Evolutionary conservation across 92 coral and sea anemone species (phyloP).

Genomic region (Epizoanthus stellaris): DNA sequence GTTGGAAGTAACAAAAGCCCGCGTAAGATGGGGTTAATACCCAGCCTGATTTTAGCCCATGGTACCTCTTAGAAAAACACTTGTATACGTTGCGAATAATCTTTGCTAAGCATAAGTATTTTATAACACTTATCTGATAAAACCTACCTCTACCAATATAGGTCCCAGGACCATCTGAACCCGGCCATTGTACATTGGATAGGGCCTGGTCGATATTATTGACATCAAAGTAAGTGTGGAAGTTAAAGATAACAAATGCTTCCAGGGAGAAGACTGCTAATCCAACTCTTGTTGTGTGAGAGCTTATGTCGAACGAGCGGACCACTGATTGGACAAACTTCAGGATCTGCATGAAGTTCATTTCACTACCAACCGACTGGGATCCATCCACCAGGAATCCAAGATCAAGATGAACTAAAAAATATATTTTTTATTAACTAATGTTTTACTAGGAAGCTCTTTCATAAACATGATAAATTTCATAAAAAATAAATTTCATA

Average conservation of each 20-base stretch:
- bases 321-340: conserved; percentile 84
- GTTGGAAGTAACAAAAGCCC: too few species aligned
- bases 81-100: too few species aligned
- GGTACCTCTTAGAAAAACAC: too few species aligned
- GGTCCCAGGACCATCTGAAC: conserved; percentile 92
- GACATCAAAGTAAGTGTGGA: conserved; percentile 88
- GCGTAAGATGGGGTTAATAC: too few species aligned
- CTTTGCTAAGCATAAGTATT: too few species aligned
- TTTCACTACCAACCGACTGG: conserved; percentile 75
- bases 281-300: conserved; percentile 75
- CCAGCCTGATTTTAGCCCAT: too few species aligned
- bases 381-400: conserved; percentile 97
- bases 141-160: conserved; percentile 78
- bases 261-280: conserved; percentile 84
- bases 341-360: conserved; percentile 87
- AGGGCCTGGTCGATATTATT: conserved; percentile 81
- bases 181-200: conserved; percentile 80
- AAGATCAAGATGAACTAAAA: conserved; percentile 78
- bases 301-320: conserved; percentile 78
- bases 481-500: too few species aligned
- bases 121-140: too few species aligned
- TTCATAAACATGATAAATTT: too few species aligned
- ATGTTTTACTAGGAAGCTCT: too few species aligned
- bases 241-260: conserved; percentile 86
- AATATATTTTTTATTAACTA: background rate